Percentiles rank a stretch among this genome's conserved stretches.
phyloP scores from a whole-genome alignment of 2,888 invertebrate genomes.

The Ctenicera cuprea region DNA sequence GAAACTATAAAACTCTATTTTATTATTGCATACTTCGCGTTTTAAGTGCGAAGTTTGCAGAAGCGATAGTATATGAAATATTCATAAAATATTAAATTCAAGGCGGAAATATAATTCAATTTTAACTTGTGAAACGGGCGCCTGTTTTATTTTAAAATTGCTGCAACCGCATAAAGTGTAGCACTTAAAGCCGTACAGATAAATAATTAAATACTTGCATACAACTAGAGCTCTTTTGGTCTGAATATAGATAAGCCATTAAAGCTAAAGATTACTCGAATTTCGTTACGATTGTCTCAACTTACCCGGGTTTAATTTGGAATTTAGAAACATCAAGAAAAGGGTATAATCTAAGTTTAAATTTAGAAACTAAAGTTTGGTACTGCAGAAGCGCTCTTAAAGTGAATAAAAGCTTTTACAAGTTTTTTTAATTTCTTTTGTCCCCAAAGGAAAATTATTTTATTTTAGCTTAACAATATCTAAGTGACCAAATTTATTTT shows the following conservation, averaged over 20 bases:
- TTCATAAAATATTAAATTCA: neutral
- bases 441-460: no score
- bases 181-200: neutral
- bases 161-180: neutral
- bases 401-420: no score
- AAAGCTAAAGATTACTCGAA: conserved; percentile 21
- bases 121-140: neutral
- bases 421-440: no score
- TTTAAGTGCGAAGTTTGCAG: no score
- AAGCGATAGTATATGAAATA: conserved; percentile 1
- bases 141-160: neutral
- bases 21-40: no score
- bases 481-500: neutral
- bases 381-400: no score
- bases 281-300: conserved; percentile 22
- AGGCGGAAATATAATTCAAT: conserved; percentile 11
- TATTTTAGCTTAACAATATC: no score
- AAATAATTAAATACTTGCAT: conserved; percentile 28
- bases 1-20: no score
- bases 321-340: neutral
- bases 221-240: conserved; percentile 13
- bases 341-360: neutral
- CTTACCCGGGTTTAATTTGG: conserved; percentile 11
- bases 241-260: conserved; percentile 33
- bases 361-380: no score